Evolutionary conservation across 2,797 vertebrate species (phyloP).

Genomic region (Babyrousa celebensis): DNA sequence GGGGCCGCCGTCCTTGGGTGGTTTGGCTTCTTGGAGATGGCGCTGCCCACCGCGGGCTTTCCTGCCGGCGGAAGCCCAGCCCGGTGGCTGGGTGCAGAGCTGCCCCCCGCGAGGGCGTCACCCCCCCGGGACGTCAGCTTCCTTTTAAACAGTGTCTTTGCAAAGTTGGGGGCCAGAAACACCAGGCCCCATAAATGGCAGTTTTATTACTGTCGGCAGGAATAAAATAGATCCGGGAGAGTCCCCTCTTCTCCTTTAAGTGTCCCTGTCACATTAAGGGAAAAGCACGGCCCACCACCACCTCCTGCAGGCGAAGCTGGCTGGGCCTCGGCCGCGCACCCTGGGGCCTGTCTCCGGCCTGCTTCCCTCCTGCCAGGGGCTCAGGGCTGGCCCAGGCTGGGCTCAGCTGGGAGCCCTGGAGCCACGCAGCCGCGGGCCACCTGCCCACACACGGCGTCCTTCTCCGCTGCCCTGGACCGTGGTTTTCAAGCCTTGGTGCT

Average conservation of each 20-base stretch:
- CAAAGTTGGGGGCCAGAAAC: conserved; percentile 87
- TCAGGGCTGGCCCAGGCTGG: background rate
- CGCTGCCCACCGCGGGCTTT: fast-evolving
- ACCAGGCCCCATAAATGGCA: conserved; percentile 91
- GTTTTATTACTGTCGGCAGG: conserved; percentile 92
- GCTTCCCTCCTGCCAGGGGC: background rate
- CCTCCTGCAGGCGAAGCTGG: background rate
- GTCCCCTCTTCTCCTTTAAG: conserved; percentile 90
- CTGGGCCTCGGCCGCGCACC: conserved; percentile 31
- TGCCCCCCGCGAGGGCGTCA: fast-evolving
- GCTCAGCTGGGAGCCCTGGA: background rate
- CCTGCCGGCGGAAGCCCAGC: background rate
- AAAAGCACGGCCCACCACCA: conserved; percentile 86
- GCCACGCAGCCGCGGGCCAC: background rate
- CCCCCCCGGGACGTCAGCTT: background rate
- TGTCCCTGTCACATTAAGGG: conserved; percentile 89
- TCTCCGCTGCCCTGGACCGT: background rate
- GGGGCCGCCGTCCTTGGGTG: fast-evolving
- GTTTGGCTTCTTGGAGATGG: fast-evolving
- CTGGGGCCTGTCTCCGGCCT: too few relatives aligned
- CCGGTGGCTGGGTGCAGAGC: fast-evolving
- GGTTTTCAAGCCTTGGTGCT: background rate
- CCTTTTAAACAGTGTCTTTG: conserved; percentile 91
- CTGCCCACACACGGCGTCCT: background rate
- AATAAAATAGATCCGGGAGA: conserved; percentile 88